These are phyloP conservation scores for Thunnus thynnus DNA, from an alignment of 2,113 vertebrate species.

Conservation along the genomic window DNA sequence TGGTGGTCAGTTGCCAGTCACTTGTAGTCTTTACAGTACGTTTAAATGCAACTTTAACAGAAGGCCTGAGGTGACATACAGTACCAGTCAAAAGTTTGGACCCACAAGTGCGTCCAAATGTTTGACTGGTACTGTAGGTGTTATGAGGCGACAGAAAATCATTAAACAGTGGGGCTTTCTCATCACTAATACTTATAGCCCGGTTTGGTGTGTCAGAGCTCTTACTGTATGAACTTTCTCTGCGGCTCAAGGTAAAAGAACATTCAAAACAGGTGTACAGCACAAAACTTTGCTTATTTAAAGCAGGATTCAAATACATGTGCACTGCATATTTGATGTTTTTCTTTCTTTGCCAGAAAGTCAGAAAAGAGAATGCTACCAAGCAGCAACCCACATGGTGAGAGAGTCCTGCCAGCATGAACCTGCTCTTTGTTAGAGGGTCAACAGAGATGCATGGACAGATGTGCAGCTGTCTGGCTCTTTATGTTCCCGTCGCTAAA, in stretches of 20 bases:
- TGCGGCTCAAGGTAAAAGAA: conserved; percentile 20
- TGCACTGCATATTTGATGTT: conserved; percentile 15
- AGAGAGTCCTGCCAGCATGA: conserved; percentile 24
- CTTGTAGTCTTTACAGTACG: neutral
- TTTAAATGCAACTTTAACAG: neutral
- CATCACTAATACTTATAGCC: neutral
- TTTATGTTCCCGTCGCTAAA: conserved; percentile 16
- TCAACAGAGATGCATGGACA: conserved; percentile 33
- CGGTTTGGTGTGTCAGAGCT: neutral
- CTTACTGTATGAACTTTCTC: neutral
- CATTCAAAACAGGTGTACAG: conserved; percentile 58
- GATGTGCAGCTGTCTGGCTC: conserved; percentile 48
- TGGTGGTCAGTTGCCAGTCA: neutral
- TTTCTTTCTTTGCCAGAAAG: conserved; percentile 22
- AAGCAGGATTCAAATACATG: conserved; percentile 41
- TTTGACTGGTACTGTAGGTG: neutral
- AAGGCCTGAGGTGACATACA: neutral
- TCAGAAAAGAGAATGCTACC: conserved; percentile 4
- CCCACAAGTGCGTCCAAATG: too few relatives aligned
- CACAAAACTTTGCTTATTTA: conserved; percentile 34
- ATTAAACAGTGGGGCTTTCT: neutral
- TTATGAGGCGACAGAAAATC: neutral
- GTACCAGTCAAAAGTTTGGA: too few relatives aligned
- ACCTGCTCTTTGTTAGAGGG: conserved; percentile 65
- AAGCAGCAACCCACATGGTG: conserved; percentile 29